Evolutionary conservation across 2,113 vertebrate species (phyloP), one percentile per base, ranked within the genome.

Genomic region (Zingel zingel): DNA sequence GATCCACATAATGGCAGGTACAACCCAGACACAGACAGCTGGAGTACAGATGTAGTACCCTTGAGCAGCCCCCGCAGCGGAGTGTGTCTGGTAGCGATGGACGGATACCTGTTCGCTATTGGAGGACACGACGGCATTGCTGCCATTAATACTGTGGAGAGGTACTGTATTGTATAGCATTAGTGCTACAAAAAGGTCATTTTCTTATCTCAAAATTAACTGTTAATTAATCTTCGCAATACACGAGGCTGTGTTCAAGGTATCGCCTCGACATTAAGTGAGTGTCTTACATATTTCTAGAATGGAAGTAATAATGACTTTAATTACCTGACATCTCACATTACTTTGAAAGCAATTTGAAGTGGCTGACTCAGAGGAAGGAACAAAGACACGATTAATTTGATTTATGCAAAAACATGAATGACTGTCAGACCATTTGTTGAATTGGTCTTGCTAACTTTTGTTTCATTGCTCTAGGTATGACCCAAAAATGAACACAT

Each of bases 11-110:
- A 3, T 27, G 33, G 15, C 88, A 95, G 95, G 85, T 94, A 94
- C 68, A 70, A 87, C 59, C 90, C 93, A 15, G 89, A 88, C 82
- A 85, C 80, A 21, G 93, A 94, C 75, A 84, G 85, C 79, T 95
- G 93, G 94, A 95, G 92, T 48, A 74, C 84, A 57, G 89, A 94
- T 33, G 94, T 95, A 82, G 93, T 90, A 10, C 86, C 93, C 18
- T 92, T 95, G 64, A 93, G 85, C 78, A 86, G 89, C 83, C 90
- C 93, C 51, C 88, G 92, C 77, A 90, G 82, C 6, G 85, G 92
- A 27, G 84, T 91, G 21, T 93, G 93, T 75, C 85, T 94, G 85
- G 86, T 90, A 73, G 77, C 83, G 56, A 89, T 95, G 82, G 83
- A 94, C 8, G 90, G 89, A 45, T 92, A 84, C 82, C 87, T 94